These are phyloP conservation scores for Nomada hirtipes DNA, from an alignment of 2,888 invertebrate genomes.

Conservation along the genomic window DNA sequence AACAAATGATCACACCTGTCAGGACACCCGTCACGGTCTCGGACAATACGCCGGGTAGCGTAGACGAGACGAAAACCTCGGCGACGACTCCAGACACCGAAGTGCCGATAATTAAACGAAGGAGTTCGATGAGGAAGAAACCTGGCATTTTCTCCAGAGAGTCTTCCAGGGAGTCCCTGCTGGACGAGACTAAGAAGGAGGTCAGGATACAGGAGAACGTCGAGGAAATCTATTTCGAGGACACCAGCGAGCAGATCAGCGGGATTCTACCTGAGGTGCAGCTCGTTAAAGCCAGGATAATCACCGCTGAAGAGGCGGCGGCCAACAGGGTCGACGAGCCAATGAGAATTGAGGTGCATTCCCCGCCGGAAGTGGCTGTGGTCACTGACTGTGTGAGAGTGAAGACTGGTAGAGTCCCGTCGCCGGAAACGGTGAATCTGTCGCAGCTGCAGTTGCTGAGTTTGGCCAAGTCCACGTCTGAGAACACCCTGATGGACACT, in stretches of 20 bases:
- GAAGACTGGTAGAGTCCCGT: constrained; percentile 42
- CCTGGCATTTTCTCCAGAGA: constrained; percentile 62
- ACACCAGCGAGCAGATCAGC: constrained; percentile 58
- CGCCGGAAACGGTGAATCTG: constrained; percentile 53
- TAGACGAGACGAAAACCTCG: not conserved
- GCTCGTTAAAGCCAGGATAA: constrained; percentile 76
- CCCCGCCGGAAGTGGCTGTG: constrained; percentile 81
- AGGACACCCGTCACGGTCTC: not conserved
- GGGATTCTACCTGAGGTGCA: constrained; percentile 70
- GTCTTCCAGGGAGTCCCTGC: constrained; percentile 66
- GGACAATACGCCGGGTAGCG: not conserved
- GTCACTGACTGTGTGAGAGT: constrained; percentile 42
- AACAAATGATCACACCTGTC: not conserved
- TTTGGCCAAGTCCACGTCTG: constrained; percentile 75
- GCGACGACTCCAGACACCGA: constrained; percentile 10
- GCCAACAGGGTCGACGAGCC: constrained; percentile 81
- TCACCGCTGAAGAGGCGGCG: constrained; percentile 80
- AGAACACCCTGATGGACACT: constrained; percentile 68
- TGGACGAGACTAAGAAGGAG: constrained; percentile 71
- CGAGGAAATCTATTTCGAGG: constrained; percentile 71
- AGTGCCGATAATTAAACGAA: constrained; percentile 50
- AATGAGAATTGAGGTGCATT: constrained; percentile 66
- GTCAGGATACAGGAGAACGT: constrained; percentile 74
- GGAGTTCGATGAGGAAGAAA: constrained; percentile 64
- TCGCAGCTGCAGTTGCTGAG: constrained; percentile 57